A percentile compares a stretch with the other conserved stretches of the same genome.
Conservation (phyloP, 1,140 invertebrate species). For the Akabosia matsudoensis region DNA sequence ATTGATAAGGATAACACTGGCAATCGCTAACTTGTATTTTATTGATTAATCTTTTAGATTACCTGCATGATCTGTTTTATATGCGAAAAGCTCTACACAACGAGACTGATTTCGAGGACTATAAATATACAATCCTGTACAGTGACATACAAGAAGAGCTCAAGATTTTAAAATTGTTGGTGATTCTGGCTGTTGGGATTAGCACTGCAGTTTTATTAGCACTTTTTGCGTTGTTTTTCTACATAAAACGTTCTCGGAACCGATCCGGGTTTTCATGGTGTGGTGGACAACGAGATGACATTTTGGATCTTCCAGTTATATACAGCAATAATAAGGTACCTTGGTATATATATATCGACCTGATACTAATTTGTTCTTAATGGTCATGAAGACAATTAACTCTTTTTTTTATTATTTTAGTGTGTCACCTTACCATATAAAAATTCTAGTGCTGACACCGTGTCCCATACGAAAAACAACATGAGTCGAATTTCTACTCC, state of each 20-base stretch:
- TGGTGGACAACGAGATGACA: not conserved
- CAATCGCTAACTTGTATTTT: not conserved
- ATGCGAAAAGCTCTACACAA: conserved; percentile 4
- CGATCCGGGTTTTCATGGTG: not conserved
- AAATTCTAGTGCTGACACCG: not conserved
- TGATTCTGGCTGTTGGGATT: not conserved
- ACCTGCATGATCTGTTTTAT: conserved; percentile 15
- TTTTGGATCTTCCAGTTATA: conserved; percentile 17
- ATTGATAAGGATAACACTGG: not conserved
- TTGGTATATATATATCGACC: not conserved
- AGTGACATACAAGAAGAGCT: not conserved
- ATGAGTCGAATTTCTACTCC: conserved; percentile 4
- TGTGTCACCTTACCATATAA: not conserved
- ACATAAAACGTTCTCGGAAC: conserved; percentile 3
- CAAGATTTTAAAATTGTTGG: not conserved
- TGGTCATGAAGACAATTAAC: not conserved
- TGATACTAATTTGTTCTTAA: not conserved
- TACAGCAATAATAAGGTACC: conserved; percentile 19
- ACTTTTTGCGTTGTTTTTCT: not conserved
- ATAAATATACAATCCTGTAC: not conserved
- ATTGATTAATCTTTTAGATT: not conserved
- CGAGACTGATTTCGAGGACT: not conserved
- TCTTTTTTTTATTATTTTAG: not conserved
- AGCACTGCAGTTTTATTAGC: not conserved
- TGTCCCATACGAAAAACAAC: not conserved